phyloP scores from a whole-genome alignment of 53 echinoderm and acorn worm species.

The Pentamera pediparva region DNA sequence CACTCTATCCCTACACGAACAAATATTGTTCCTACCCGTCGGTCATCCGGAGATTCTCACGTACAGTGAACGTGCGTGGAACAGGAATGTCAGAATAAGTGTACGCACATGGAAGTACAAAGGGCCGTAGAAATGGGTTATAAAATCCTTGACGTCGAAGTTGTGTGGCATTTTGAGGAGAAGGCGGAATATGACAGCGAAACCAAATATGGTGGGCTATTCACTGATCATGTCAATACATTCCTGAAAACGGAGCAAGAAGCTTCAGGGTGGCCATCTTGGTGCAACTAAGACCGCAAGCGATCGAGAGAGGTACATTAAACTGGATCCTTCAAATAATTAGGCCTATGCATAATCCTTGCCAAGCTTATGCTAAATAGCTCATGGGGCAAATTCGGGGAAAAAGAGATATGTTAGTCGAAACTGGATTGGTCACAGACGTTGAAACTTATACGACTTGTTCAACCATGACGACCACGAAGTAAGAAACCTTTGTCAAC shows the following conservation, averaged over 20 bases:
- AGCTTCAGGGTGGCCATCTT: slow-evolving; percentile 55
- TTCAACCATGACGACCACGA: too few species aligned
- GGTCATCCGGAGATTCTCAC: too few species aligned
- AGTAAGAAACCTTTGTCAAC: too few species aligned
- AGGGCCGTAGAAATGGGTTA: slow-evolving; percentile 56
- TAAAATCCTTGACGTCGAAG: slow-evolving; percentile 31
- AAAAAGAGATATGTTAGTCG: too few species aligned
- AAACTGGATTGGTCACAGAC: slow-evolving; percentile 6
- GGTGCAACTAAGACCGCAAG: slow-evolving; percentile 49
- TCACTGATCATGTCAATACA: slow-evolving; percentile 51
- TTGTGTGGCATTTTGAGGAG: slow-evolving; percentile 59
- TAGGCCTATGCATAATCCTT: too few species aligned
- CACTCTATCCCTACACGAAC: slow-evolving; percentile 50
- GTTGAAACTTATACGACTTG: slow-evolving; percentile 15
- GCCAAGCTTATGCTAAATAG: slow-evolving; percentile 53
- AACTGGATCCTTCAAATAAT: slow-evolving; percentile 28
- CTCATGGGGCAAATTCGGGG: slow-evolving; percentile 57
- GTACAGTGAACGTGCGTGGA: slow-evolving; percentile 53
- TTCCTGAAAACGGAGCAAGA: slow-evolving; percentile 59
- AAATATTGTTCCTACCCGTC: slow-evolving; percentile 58
- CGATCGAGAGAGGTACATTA: slow-evolving; percentile 34
- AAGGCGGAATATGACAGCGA: slow-evolving; percentile 18
- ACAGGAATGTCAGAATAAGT: slow-evolving; percentile 24
- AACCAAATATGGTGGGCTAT: slow-evolving; percentile 21
- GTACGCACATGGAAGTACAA: slow-evolving; percentile 37